Base-by-base conservation (phyloP, 1,140 invertebrate genomes). In the Penaeus indicus region DNA sequence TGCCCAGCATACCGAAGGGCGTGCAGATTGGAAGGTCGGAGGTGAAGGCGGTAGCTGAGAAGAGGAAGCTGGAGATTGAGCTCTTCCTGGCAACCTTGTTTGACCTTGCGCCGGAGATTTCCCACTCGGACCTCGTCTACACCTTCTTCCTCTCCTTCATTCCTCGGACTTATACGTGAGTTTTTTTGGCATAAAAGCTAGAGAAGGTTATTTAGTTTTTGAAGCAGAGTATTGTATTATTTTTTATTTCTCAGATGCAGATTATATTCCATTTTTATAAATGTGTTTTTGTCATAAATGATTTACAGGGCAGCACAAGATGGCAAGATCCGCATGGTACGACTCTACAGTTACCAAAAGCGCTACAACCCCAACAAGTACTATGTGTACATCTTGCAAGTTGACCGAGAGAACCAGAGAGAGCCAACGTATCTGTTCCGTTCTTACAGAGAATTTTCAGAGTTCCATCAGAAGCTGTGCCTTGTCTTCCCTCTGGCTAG, bases 91-190 rank as follows among this genome's bases (percentile, higher is more conserved):
- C 95, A 64, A 96, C 96, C 0, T 93, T 99, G 64, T 97, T 98
- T 93, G 94, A 94, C 91, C 95, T 98, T 92, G 80, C 97, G 19
- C 96, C 97, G 91, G 98, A 99, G 94, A 98, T 99, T 91, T 95
- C 97, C 0, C 97, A 99, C 94, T 98, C 97, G 61, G 97, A 98
- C 93, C 94, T 99, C 61, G 97, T 99, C 13, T 99, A 99, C 92
- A 99, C 98, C 1, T 99, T 99, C 93, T 99, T 98, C 19, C 93
- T 99, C 0, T 98, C 97, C 0, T 99, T 99, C 93, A 97, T 99
- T 92, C 97, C 98, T 1, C 96, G 97, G 91, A 96, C 96, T 82
- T 99, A 98, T 92, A 98, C 96, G 97, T 98, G 92, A 95, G 95
- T 94, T 87, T 78, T 67, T 69, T 78, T 77, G 67, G 88, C 86